A percentile compares a stretch with the other conserved stretches of the same genome.
Evolutionary conservation across 2,113 vertebrate species (phyloP).

Genomic region (Antennarius striatus): DNA sequence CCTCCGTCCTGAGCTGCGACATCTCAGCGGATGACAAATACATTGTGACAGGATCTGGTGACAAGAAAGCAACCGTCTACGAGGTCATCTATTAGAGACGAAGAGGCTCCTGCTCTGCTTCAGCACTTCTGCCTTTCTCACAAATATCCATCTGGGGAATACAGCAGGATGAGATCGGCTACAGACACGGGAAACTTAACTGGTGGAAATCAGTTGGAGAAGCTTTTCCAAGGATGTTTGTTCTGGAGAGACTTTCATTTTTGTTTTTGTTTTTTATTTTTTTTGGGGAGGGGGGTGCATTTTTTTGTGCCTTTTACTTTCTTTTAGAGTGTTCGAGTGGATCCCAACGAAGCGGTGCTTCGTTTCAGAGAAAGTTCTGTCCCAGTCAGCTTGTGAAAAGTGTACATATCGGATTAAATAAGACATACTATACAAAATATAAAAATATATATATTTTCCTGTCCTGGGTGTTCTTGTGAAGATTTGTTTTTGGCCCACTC

Average conservation of each 20-base stretch:
- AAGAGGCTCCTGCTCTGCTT: constrained; percentile 27
- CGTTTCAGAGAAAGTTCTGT: constrained; percentile 65
- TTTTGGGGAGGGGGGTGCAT: constrained; percentile 24
- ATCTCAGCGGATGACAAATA: constrained; percentile 97
- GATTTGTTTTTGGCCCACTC: constrained; percentile 81
- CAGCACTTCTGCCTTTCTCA: constrained; percentile 45
- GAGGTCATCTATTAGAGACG: constrained; percentile 93
- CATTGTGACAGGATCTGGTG: constrained; percentile 95
- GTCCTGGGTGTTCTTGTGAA: constrained; percentile 85
- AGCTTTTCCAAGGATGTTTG: constrained; percentile 28
- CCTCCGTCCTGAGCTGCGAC: constrained; percentile 96
- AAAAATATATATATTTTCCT: constrained; percentile 82
- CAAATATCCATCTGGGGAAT: constrained; percentile 29
- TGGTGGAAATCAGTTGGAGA: constrained; percentile 6
- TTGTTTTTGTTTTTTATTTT: constrained; percentile 37
- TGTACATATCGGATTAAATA: constrained; percentile 93
- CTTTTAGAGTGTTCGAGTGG: constrained; percentile 57
- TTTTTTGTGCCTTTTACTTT: not conserved
- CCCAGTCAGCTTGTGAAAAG: constrained; percentile 86
- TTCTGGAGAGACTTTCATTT: constrained; percentile 35
- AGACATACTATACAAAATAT: constrained; percentile 82
- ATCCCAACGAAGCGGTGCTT: constrained; percentile 77
- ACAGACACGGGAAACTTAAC: constrained; percentile 3
- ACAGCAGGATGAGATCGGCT: not conserved
- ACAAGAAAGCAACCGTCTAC: constrained; percentile 98